A percentile compares a stretch with the other conserved stretches of the same genome.
Conservation (phyloP, 1,140 invertebrate genomes). For the Paramacrobiotus metropolitanus region DNA sequence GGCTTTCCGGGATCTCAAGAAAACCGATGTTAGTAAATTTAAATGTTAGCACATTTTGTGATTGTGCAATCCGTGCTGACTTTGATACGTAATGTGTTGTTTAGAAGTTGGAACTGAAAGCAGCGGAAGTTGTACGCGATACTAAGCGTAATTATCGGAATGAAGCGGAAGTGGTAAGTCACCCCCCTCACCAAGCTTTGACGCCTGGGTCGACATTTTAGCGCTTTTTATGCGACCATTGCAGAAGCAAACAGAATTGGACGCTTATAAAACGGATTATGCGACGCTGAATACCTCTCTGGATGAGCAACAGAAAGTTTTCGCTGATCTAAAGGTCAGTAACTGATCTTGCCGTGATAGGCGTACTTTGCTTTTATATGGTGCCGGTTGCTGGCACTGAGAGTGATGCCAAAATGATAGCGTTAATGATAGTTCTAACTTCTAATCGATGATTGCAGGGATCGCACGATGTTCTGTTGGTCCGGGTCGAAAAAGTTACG, state of each 20-base stretch:
- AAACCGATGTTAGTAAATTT: slow-evolving; percentile 1
- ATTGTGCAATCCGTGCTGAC: too few species aligned
- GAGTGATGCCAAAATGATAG: too few species aligned
- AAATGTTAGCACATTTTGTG: too few species aligned
- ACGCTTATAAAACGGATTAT: background rate
- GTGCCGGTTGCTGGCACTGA: too few species aligned
- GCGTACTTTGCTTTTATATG: too few species aligned
- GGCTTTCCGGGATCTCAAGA: slow-evolving; percentile 12
- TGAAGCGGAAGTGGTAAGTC: slow-evolving; percentile 1
- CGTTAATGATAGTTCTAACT: too few species aligned
- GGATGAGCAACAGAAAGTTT: background rate
- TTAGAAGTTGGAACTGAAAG: background rate
- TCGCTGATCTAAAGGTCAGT: too few species aligned
- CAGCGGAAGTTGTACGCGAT: background rate
- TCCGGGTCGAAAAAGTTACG: too few species aligned
- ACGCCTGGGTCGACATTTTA: background rate
- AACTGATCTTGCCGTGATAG: too few species aligned
- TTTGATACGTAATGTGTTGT: too few species aligned
- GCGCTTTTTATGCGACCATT: background rate
- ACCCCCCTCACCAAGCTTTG: background rate
- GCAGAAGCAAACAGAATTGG: background rate
- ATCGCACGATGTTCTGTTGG: too few species aligned
- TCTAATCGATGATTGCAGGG: too few species aligned
- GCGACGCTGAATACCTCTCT: background rate
- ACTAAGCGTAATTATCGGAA: background rate